These are phyloP conservation scores for Micromys minutus DNA, from an alignment of 2,113 vertebrate species.

Conservation along the genomic window DNA sequence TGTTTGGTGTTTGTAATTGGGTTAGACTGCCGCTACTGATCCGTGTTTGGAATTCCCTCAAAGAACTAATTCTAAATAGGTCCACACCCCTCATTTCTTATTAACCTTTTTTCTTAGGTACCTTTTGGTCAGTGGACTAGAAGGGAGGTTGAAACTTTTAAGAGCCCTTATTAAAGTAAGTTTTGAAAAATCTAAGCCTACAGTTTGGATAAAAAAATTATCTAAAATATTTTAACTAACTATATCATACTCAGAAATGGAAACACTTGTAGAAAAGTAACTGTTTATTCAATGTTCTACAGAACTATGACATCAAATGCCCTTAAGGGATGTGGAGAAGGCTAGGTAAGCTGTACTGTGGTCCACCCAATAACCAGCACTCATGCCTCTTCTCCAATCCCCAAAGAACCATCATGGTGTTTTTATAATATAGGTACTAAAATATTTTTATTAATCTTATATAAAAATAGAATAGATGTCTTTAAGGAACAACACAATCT, in stretches of 20 bases:
- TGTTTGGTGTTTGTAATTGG: too few relatives aligned
- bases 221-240: neutral
- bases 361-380: rapidly evolving
- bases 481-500: neutral
- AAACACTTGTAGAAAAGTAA: neutral
- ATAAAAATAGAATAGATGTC: slow-evolving; percentile 26
- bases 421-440: neutral
- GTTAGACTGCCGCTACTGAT: too few relatives aligned
- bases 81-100: too few relatives aligned
- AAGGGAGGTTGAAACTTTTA: too few relatives aligned
- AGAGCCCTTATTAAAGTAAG: too few relatives aligned
- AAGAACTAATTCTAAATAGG: too few relatives aligned
- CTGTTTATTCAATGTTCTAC: neutral
- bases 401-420: neutral
- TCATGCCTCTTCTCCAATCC: too few relatives aligned
- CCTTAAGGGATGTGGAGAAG: neutral
- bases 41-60: too few relatives aligned
- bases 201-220: neutral
- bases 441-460: neutral
- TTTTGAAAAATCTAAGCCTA: too few relatives aligned
- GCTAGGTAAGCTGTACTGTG: rapidly evolving
- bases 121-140: too few relatives aligned
- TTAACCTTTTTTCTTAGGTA: too few relatives aligned
- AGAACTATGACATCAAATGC: neutral
- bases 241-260: neutral